Evolutionary conservation across 2,113 vertebrate genomes (phyloP).

Genomic region (Amia ocellicauda): DNA sequence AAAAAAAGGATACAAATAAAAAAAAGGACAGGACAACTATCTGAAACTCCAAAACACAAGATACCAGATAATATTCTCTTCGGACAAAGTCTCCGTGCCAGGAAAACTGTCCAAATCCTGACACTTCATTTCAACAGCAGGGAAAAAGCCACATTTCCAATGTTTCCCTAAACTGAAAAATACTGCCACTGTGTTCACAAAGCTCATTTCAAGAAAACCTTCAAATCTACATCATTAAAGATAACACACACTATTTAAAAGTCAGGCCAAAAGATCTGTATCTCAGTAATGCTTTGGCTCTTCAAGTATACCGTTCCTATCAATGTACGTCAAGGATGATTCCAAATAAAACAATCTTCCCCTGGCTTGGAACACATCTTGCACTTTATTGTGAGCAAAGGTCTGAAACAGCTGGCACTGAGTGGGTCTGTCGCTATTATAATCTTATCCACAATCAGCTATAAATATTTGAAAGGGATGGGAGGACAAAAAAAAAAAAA

Average conservation of each 20-base stretch:
- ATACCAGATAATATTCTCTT: background rate
- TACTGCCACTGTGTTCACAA: background rate
- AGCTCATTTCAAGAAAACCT: conserved; percentile 11
- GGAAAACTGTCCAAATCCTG: background rate
- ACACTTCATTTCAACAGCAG: background rate
- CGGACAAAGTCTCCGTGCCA: background rate
- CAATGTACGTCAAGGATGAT: conserved; percentile 48
- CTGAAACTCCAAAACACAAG: background rate
- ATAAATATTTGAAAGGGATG: conserved; percentile 63
- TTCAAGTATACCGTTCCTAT: conserved; percentile 39
- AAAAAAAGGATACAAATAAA: background rate
- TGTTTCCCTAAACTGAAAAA: background rate
- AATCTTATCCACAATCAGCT: conserved; percentile 75
- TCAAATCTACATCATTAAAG: conserved; percentile 22
- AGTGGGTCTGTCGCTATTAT: conserved; percentile 51
- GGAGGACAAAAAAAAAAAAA: background rate
- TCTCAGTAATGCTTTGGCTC: conserved; percentile 25
- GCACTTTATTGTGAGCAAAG: conserved; percentile 75
- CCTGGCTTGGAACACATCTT: conserved; percentile 54
- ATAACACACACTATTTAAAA: conserved; percentile 33
- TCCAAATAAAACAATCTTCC: conserved; percentile 59
- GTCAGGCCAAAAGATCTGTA: conserved; percentile 29
- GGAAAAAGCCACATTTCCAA: background rate
- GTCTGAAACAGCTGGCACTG: conserved; percentile 70
- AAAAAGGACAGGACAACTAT: conserved; percentile 10